phyloP scores from a whole-genome alignment of 92 coral and sea anemone species.

The Desmophyllum pertusum region DNA sequence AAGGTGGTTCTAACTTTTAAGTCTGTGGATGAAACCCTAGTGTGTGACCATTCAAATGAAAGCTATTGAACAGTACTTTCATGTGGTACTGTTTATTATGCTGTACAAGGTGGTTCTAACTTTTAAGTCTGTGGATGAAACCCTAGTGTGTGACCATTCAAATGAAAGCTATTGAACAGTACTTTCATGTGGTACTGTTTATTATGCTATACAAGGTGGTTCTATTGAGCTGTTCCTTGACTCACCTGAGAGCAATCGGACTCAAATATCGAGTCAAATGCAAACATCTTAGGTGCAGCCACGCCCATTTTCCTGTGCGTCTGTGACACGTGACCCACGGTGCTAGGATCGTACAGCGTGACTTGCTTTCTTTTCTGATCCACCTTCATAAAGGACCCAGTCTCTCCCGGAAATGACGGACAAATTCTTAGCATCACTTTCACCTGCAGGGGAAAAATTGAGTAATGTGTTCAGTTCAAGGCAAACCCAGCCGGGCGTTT shows the following conservation, averaged over 20 bases:
- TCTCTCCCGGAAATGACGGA: slow-evolving; percentile 99
- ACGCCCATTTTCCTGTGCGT: slow-evolving; percentile 95
- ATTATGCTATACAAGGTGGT: neutral
- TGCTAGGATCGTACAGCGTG: slow-evolving; percentile 94
- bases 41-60: neutral
- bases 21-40: neutral
- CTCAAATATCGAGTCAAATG: slow-evolving; percentile 96
- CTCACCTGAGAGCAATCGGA: slow-evolving; percentile 87
- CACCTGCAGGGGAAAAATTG: slow-evolving; percentile 56
- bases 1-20: neutral
- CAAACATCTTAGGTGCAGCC: slow-evolving; percentile 99
- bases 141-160: neutral
- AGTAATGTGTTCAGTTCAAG: too few relatives aligned
- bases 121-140: neutral
- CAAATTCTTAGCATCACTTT: slow-evolving; percentile 96
- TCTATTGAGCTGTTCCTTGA: neutral
- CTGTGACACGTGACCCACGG: slow-evolving; percentile 95
- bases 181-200: neutral
- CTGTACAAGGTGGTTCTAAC: neutral
- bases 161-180: too few relatives aligned
- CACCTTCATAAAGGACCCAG: slow-evolving; percentile 96
- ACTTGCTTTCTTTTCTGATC: slow-evolving; percentile 91
- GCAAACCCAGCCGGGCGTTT: too few relatives aligned
- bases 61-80: neutral
- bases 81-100: neutral